phyloP scores from a whole-genome alignment of 2,113 vertebrate species.

The Cathartes aura region DNA sequence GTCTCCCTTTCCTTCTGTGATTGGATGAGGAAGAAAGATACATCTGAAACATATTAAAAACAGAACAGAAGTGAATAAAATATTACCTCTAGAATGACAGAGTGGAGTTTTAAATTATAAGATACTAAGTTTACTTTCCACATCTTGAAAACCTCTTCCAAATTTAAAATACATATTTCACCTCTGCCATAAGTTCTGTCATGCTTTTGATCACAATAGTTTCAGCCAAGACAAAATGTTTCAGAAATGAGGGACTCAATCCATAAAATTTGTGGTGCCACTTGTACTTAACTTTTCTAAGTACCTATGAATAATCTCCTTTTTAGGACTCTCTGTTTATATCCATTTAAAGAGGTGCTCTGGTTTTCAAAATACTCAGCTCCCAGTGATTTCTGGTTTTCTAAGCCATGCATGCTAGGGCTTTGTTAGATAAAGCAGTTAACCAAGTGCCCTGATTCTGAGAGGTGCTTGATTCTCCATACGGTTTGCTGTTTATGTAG shows the following conservation, averaged over 20 bases:
- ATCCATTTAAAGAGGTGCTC: neutral
- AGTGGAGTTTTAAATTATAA: conserved; percentile 5
- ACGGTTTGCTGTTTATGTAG: neutral
- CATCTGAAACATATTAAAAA: neutral
- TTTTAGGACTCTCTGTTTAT: neutral
- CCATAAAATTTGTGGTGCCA: neutral
- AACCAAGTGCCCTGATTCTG: fast-evolving
- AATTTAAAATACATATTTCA: neutral
- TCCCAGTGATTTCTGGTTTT: neutral
- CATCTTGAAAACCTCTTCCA: conserved; percentile 18
- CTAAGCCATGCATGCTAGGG: neutral
- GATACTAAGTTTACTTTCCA: neutral
- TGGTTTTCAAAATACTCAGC: neutral
- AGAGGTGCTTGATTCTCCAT: neutral
- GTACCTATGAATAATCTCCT: neutral
- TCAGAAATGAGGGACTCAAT: neutral
- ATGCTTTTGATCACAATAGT: neutral
- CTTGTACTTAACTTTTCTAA: neutral
- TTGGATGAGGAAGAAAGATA: neutral
- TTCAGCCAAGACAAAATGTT: conserved; percentile 11
- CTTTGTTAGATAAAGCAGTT: neutral
- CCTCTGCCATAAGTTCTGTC: neutral
- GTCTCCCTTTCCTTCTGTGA: neutral
- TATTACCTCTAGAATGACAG: conserved; percentile 1
- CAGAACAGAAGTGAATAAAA: conserved; percentile 33